These are phyloP conservation scores for Gymnodraco acuticeps DNA, from an alignment of 2,797 vertebrate species.

Conservation along the genomic window DNA sequence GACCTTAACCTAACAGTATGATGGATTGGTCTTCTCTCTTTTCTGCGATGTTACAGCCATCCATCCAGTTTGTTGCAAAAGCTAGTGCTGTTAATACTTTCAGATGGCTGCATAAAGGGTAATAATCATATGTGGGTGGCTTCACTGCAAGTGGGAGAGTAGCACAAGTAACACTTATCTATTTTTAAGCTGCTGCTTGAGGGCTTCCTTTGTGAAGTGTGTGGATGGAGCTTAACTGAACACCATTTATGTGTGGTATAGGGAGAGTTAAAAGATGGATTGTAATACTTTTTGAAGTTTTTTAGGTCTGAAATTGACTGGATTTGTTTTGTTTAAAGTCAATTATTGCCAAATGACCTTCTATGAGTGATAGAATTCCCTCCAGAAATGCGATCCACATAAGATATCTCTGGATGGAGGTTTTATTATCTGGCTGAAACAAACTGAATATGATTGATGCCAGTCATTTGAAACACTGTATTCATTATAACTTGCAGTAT, in stretches of 20 bases:
- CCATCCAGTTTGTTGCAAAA: slow-evolving; percentile 11
- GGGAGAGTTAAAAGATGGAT: slow-evolving; percentile 25
- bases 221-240: slow-evolving; percentile 52
- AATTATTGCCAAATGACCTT: not conserved
- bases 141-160: slow-evolving; percentile 57
- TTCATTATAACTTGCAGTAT: slow-evolving; percentile 32
- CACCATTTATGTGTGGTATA: slow-evolving; percentile 26
- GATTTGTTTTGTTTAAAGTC: slow-evolving; percentile 16
- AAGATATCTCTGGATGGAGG: not conserved
- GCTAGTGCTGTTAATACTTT: slow-evolving; percentile 49
- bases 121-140: slow-evolving; percentile 70
- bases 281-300: slow-evolving; percentile 13
- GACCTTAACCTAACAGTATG: not conserved
- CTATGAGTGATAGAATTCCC: not conserved
- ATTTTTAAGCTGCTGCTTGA: slow-evolving; percentile 74
- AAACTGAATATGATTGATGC: slow-evolving; percentile 24
- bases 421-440: slow-evolving; percentile 5
- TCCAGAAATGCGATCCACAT: not conserved
- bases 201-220: slow-evolving; percentile 72
- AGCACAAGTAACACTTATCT: slow-evolving; percentile 74
- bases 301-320: not conserved
- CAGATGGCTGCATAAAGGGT: slow-evolving; percentile 56
- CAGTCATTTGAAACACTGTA: slow-evolving; percentile 18
- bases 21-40: not conserved
- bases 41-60: not conserved